phyloP scores from a whole-genome alignment of 2,113 vertebrate species.

The Calidris pugnax region DNA sequence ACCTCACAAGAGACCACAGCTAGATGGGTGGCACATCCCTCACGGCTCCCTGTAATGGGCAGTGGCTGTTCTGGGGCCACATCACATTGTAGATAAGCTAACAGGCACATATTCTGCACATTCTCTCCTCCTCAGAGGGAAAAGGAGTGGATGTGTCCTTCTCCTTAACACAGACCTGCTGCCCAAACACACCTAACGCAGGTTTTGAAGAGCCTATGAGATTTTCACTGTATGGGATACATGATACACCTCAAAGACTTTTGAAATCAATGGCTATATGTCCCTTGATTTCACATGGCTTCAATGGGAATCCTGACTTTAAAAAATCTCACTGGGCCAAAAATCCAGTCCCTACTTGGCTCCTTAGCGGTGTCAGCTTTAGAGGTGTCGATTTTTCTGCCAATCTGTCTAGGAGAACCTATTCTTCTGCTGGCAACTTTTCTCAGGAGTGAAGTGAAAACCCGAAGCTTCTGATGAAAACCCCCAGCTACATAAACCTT shows the following conservation, averaged over 20 bases:
- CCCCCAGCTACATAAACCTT: background rate
- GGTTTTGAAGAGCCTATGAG: background rate
- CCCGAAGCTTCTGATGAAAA: background rate
- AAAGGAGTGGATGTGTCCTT: background rate
- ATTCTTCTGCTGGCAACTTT: background rate
- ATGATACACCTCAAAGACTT: background rate
- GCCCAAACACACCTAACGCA: background rate
- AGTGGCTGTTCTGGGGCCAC: background rate
- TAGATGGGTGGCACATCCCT: background rate
- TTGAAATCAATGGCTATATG: background rate
- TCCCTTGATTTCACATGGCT: background rate
- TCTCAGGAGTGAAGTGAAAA: background rate
- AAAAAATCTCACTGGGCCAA: background rate
- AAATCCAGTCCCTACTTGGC: background rate
- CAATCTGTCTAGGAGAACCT: background rate
- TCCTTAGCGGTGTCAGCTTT: background rate
- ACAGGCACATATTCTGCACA: background rate
- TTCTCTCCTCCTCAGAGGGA: background rate
- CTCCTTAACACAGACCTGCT: background rate
- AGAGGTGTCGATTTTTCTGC: background rate
- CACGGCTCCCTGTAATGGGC: accelerated
- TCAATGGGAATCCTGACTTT: background rate
- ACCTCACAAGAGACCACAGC: accelerated
- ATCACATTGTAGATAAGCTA: background rate
- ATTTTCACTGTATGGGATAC: background rate